Conservation (phyloP, 1,140 invertebrate species). For the Helicoverpa armigera region DNA sequence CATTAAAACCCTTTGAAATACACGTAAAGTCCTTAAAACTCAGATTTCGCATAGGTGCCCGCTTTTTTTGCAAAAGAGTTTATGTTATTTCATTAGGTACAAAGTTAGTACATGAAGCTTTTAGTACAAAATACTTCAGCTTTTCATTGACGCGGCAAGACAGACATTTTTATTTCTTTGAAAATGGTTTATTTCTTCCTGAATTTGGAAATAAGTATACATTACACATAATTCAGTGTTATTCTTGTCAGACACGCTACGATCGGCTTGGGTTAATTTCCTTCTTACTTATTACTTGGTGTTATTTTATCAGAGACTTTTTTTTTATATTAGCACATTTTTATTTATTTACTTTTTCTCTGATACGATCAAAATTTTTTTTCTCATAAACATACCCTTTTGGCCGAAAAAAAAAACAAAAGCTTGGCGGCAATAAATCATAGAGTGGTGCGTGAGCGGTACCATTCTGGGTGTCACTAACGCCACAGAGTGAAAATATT, state of each 20-base stretch:
- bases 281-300: background rate
- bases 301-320: no score
- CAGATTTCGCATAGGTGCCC: no score
- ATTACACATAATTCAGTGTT: conserved; percentile 8
- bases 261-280: conserved; percentile 14
- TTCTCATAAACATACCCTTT: background rate
- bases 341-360: no score
- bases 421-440: conserved; percentile 13
- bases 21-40: no score
- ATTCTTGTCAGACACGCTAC: conserved; percentile 12
- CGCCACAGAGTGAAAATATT: conserved; percentile 1
- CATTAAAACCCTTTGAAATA: no score
- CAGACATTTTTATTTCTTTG: conserved; percentile 17
- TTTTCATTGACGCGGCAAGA: conserved; percentile 28
- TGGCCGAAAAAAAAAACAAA: conserved; percentile 7
- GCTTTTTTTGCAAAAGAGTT: no score
- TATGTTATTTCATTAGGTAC: background rate
- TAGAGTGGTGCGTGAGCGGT: background rate
- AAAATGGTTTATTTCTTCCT: conserved; percentile 13
- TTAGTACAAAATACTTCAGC: conserved; percentile 16
- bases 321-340: no score
- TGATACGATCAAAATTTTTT: no score
- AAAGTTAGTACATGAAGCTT: conserved; percentile 11
- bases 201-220: background rate
- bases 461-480: conserved; percentile 10